Conservation (phyloP, 1,140 invertebrate genomes). For the Ooceraea biroi region DNA sequence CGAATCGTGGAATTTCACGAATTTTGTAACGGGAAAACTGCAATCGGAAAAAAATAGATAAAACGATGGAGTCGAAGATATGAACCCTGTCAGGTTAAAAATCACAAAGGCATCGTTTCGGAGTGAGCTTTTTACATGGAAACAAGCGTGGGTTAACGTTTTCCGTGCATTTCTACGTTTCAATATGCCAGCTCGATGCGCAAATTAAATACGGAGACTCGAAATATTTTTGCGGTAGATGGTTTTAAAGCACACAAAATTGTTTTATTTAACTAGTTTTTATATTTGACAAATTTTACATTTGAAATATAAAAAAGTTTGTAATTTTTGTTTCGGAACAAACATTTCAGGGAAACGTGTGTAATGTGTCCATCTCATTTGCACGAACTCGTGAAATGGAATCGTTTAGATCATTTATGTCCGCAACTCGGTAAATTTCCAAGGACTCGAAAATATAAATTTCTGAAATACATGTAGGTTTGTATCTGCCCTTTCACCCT, state of each 20-base stretch:
- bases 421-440: too few relatives aligned
- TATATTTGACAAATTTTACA: conserved; percentile 42
- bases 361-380: too few relatives aligned
- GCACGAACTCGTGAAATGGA: too few relatives aligned
- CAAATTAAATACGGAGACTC: conserved; percentile 44
- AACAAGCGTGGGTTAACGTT: neutral
- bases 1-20: neutral
- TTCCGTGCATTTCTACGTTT: conserved; percentile 1
- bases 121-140: neutral
- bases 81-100: neutral
- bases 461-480: too few relatives aligned
- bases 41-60: neutral
- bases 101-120: conserved; percentile 32
- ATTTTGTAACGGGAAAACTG: conserved; percentile 1
- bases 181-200: conserved; percentile 19
- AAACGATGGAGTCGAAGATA: conserved; percentile 16
- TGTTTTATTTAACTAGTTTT: conserved; percentile 47
- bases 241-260: conserved; percentile 30
- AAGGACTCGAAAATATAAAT: too few relatives aligned
- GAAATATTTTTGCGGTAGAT: conserved; percentile 45
- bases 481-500: too few relatives aligned
- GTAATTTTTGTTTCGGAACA: neutral
- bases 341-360: neutral
- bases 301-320: conserved; percentile 11
- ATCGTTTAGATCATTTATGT: too few relatives aligned